phyloP scores from a whole-genome alignment of 2,113 vertebrate genomes.

The Centropus bengalensis region DNA sequence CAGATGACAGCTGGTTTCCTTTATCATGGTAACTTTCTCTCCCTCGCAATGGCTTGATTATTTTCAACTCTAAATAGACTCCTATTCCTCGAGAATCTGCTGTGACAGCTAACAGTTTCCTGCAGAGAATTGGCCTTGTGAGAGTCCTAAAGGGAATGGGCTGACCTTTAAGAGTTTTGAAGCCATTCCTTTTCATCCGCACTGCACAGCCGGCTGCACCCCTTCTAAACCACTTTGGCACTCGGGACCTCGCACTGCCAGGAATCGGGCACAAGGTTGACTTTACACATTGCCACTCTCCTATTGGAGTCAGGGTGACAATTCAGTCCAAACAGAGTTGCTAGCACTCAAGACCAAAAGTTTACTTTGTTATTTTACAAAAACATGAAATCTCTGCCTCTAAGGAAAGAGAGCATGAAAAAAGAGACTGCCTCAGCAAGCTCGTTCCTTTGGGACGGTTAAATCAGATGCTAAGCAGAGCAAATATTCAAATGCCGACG shows the following conservation, averaged over 20 bases:
- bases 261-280: not conserved
- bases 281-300: not conserved
- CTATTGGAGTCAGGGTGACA: not conserved
- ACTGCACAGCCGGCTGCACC: not conserved
- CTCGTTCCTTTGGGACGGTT: not conserved
- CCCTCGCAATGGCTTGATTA: not conserved
- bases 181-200: not conserved
- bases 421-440: not conserved
- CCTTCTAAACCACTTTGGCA: not conserved
- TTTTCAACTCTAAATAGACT: not conserved
- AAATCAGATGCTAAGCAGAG: not conserved
- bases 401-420: not conserved
- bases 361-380: fast-evolving
- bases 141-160: not conserved
- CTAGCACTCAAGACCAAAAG: not conserved
- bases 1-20: not conserved
- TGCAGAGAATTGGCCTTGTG: not conserved
- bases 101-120: not conserved
- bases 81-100: not conserved
- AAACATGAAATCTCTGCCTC: not conserved
- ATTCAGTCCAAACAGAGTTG: not conserved
- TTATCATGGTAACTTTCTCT: not conserved
- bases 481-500: not conserved
- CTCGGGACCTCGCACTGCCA: not conserved
- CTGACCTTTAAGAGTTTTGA: not conserved